These are phyloP conservation scores for Drosophila busckii DNA, from an alignment of 1,140 invertebrate genomes.

Conservation along the genomic window DNA sequence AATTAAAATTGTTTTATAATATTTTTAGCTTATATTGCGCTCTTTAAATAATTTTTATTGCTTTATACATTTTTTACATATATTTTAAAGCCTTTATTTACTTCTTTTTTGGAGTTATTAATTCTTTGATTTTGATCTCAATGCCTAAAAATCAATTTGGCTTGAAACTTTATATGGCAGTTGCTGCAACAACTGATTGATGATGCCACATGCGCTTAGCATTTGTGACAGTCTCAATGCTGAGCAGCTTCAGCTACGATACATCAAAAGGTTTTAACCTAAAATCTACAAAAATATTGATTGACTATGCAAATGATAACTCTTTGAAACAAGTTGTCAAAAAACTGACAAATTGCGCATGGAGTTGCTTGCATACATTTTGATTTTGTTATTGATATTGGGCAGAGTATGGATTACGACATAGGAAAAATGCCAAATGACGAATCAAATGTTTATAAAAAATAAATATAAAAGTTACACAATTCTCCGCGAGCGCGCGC, in stretches of 20 bases:
- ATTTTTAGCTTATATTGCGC: too few relatives aligned
- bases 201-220: neutral
- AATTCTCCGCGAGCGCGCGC: too few relatives aligned
- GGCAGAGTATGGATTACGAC: constrained; percentile 26
- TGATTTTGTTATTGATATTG: constrained; percentile 10
- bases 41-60: too few relatives aligned
- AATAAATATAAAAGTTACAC: too few relatives aligned
- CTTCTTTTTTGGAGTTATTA: too few relatives aligned
- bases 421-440: constrained; percentile 21
- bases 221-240: constrained; percentile 10
- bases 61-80: too few relatives aligned
- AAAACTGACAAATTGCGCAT: constrained; percentile 28
- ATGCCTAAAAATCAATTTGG: neutral
- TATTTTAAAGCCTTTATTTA: too few relatives aligned
- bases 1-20: too few relatives aligned
- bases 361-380: constrained; percentile 4
- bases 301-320: constrained; percentile 27
- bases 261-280: constrained; percentile 23
- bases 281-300: constrained; percentile 19
- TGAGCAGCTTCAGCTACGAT: too few relatives aligned
- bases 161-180: constrained; percentile 18
- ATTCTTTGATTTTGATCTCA: neutral
- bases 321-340: constrained; percentile 20
- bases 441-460: too few relatives aligned
- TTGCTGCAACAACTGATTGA: constrained; percentile 11